Conservation (phyloP, 1,140 invertebrate species). For the Drosophila malerkotliana region DNA sequence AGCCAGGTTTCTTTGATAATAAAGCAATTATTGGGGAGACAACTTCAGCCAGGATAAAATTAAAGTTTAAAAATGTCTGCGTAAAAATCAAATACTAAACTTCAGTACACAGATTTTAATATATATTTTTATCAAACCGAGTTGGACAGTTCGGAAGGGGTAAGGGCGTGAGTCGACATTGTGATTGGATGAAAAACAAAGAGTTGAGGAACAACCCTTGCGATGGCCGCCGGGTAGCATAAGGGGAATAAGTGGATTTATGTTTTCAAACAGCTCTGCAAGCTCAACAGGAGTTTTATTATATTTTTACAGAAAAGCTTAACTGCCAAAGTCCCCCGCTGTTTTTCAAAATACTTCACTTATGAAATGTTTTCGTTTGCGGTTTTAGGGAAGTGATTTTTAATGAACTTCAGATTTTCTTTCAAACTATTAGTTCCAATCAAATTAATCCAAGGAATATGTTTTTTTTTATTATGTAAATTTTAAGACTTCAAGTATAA, state of each 20-base stretch:
- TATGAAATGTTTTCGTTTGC: background rate
- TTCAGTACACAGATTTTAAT: background rate
- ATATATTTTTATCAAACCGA: no score
- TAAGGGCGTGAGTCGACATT: background rate
- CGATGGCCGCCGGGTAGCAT: background rate
- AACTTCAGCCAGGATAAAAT: background rate
- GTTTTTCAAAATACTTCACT: background rate
- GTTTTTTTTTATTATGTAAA: no score
- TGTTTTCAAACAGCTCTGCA: background rate
- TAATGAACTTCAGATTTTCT: no score
- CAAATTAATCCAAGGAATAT: no score
- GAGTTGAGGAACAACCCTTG: background rate
- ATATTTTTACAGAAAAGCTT: background rate
- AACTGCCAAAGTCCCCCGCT: background rate
- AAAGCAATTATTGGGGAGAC: constrained; percentile 55
- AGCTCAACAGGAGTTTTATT: constrained; percentile 1
- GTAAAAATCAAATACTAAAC: no score
- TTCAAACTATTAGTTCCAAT: no score
- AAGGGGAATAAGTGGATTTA: background rate
- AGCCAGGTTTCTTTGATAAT: constrained; percentile 52
- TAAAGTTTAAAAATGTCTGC: background rate
- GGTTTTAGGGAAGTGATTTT: no score
- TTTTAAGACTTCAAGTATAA: no score
- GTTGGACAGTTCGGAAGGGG: no score
- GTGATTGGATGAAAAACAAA: background rate